Evolutionary conservation across 2,888 invertebrate species (phyloP).

Genomic region (Xanthostigma xanthostigma): DNA sequence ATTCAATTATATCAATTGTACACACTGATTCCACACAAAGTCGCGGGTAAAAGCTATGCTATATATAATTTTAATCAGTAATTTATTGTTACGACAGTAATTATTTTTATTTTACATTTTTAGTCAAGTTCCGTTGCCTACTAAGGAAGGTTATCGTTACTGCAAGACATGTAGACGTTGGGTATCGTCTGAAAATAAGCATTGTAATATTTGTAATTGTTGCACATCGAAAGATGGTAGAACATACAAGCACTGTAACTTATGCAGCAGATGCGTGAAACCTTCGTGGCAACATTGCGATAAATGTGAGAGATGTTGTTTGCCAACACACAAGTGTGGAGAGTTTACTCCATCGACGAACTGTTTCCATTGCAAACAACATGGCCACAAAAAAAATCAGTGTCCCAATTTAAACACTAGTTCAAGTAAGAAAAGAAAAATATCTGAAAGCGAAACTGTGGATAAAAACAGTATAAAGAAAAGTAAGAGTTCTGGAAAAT

Average conservation of each 20-base stretch:
- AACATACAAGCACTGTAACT: constrained; percentile 49
- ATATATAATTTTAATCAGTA: no score
- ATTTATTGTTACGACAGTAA: no score
- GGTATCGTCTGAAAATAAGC: constrained; percentile 49
- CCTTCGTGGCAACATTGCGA: constrained; percentile 68
- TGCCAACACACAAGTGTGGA: constrained; percentile 35
- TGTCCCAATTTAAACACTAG: constrained; percentile 30
- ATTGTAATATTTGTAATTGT: constrained; percentile 56
- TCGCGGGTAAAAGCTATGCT: no score
- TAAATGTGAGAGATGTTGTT: constrained; percentile 50
- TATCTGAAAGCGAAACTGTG: constrained; percentile 3
- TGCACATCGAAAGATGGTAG: constrained; percentile 65
- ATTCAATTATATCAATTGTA: no score
- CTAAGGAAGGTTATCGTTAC: constrained; percentile 49
- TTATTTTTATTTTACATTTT: constrained; percentile 10
- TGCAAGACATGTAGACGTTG: constrained; percentile 60
- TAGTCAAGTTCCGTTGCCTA: constrained; percentile 32
- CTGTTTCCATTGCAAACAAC: constrained; percentile 39
- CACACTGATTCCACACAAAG: no score
- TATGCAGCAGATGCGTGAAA: constrained; percentile 66
- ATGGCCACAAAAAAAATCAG: constrained; percentile 37
- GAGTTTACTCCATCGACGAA: constrained; percentile 29
- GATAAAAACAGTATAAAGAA: constrained; percentile 5
- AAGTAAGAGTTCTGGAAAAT: constrained; percentile 1
- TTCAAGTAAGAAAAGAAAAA: constrained; percentile 26